Conservation (phyloP, 2,888 invertebrate genomes). For the Brassicogethes aeneus region DNA sequence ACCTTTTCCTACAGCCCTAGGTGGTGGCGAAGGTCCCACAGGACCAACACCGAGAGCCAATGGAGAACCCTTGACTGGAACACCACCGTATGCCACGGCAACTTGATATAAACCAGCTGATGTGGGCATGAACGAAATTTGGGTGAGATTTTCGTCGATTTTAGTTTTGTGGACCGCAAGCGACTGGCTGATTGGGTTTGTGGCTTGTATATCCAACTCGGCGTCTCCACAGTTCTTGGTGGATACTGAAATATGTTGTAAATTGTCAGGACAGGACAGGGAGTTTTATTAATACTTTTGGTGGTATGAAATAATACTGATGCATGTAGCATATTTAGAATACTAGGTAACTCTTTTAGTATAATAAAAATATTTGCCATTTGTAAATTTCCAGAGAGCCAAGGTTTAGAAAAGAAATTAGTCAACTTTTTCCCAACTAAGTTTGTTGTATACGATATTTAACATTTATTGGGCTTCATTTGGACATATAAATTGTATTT, state of each 20-base stretch:
- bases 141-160: conserved; percentile 59
- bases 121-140: conserved; percentile 77
- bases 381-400: too few relatives aligned
- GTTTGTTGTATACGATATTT: not conserved
- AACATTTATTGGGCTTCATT: too few relatives aligned
- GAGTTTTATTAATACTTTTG: too few relatives aligned
- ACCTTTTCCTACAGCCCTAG: conserved; percentile 58
- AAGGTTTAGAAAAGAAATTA: too few relatives aligned
- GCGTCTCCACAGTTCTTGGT: conserved; percentile 76
- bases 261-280: too few relatives aligned
- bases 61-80: conserved; percentile 47
- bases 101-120: conserved; percentile 68
- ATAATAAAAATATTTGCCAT: too few relatives aligned
- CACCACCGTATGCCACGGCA: conserved; percentile 61
- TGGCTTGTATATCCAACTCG: conserved; percentile 78
- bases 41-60: conserved; percentile 53
- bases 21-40: conserved; percentile 47
- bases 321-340: too few relatives aligned
- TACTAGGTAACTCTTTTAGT: too few relatives aligned
- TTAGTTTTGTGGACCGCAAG: conserved; percentile 69
- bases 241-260: conserved; percentile 57
- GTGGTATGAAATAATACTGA: too few relatives aligned
- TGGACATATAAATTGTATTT: too few relatives aligned
- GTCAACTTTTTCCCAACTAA: not conserved
- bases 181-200: conserved; percentile 76